Base-by-base conservation (phyloP, 2,888 invertebrate genomes). In the Hecatera dysodea region DNA sequence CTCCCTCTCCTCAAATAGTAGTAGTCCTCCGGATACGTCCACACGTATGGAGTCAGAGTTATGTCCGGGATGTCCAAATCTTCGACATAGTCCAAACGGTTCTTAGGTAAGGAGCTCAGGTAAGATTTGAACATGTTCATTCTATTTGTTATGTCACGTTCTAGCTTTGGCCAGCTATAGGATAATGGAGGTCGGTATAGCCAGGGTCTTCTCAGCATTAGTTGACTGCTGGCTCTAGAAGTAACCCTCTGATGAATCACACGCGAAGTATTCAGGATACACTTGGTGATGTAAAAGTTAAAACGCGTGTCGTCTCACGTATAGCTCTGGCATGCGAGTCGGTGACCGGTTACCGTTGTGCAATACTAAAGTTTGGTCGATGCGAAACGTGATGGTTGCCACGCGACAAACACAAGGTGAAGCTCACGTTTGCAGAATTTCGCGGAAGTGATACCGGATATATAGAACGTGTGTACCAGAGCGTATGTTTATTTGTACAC, bases 61-160 rank as follows among this genome's bases (percentile, higher is more conserved):
- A 94, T 87, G 0, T 94, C 93, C 0, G 93, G 94, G 2, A 93
- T 86, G 0, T 94, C 94, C 44, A 96, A 79, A 0, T 94, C 92
- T 44, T 91, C 91, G 11, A 96, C 94, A 78, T 93, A 83, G 44
- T 93, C 90, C 0, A 87, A 91, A 19, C 95, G 92, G 57, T 87
- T 92, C 57, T 90, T 91, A 0, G 95, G 95, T 19, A 95, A 87
- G 0, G 91, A 89, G n/a, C 90, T 87, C 0, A 94, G 81, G 19
- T 93, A 86, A 1, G 90, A 79, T 79, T 89, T 82, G 67, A 93
- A 95, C 93, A 95, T 93, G 50, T 90, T 78, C 93, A 93, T 93
- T 72, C 72, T 83, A 36, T n/a, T 48, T 12, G 55, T 46, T 57
- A 72, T 72, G 7, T 72, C 68, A n/a, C 76, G 19, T 6, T 72